Conservation (phyloP, 2,797 vertebrate species). For the Hypotaenidia okinawae region DNA sequence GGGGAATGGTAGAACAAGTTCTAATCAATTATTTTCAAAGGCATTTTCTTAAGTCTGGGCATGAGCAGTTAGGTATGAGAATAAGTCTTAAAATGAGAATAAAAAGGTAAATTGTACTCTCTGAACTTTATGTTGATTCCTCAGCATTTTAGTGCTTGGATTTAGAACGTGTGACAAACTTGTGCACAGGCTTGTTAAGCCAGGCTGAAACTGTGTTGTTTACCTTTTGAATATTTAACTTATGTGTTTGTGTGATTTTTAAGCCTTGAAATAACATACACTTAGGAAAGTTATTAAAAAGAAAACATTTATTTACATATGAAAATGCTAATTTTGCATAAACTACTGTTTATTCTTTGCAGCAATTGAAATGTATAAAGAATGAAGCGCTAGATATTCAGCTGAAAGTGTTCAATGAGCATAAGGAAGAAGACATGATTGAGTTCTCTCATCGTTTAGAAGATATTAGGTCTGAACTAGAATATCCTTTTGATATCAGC, state of each 20-base stretch:
- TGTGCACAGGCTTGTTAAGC: neutral
- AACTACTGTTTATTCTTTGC: slow-evolving; percentile 1
- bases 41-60: slow-evolving; percentile 44
- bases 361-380: slow-evolving; percentile 86
- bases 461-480: slow-evolving; percentile 92
- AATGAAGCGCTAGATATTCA: slow-evolving; percentile 97
- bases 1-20: slow-evolving; percentile 33
- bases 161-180: neutral
- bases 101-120: neutral
- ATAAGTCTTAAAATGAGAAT: slow-evolving; percentile 51
- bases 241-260: neutral
- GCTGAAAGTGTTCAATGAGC: slow-evolving; percentile 95
- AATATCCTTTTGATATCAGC: slow-evolving; percentile 91
- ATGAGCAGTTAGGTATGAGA: slow-evolving; percentile 13
- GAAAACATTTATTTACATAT: neutral
- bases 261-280: neutral
- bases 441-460: slow-evolving; percentile 95
- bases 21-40: slow-evolving; percentile 53
- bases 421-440: slow-evolving; percentile 96
- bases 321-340: neutral
- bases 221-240: slow-evolving; percentile 22
- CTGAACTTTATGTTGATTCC: neutral
- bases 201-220: neutral
- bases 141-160: neutral
- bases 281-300: neutral